phyloP scores from a whole-genome alignment of 2,888 invertebrate species.

The Xestia ashworthii region DNA sequence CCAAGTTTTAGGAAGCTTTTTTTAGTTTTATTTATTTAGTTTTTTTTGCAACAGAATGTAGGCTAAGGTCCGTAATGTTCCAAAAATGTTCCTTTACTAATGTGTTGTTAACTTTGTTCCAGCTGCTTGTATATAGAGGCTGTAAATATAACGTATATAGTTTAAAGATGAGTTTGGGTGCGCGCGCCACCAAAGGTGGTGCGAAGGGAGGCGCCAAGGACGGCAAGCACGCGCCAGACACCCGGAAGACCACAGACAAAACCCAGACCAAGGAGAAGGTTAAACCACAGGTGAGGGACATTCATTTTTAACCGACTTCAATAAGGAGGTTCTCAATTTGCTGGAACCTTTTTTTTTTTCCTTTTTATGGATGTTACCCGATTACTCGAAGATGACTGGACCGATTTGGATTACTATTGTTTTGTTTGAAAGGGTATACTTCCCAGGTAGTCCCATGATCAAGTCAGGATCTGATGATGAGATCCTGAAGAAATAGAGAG shows the following conservation, averaged over 20 bases:
- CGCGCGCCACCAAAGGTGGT: slow-evolving; percentile 93
- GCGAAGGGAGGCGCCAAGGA: slow-evolving; percentile 85
- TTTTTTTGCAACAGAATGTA: too few species aligned
- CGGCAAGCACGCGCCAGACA: slow-evolving; percentile 88
- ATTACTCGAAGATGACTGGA: too few species aligned
- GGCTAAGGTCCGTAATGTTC: not conserved
- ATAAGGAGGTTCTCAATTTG: too few species aligned
- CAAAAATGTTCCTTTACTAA: slow-evolving; percentile 7
- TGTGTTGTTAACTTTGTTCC: slow-evolving; percentile 82
- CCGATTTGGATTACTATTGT: too few species aligned
- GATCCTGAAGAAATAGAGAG: too few species aligned
- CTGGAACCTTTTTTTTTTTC: too few species aligned
- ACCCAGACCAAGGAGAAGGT: slow-evolving; percentile 88
- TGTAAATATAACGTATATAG: slow-evolving; percentile 93
- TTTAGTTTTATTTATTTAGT: too few species aligned
- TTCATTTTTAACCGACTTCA: not conserved
- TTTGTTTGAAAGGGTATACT: too few species aligned
- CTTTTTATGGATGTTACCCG: too few species aligned
- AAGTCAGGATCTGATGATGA: too few species aligned
- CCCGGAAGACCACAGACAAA: slow-evolving; percentile 91
- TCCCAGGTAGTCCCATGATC: too few species aligned
- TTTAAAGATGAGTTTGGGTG: slow-evolving; percentile 93
- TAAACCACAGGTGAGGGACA: slow-evolving; percentile 87
- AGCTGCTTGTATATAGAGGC: slow-evolving; percentile 94
- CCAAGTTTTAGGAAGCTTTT: slow-evolving; percentile 5